Conservation (phyloP, 2,888 invertebrate species). For the Drosophila formosana region DNA sequence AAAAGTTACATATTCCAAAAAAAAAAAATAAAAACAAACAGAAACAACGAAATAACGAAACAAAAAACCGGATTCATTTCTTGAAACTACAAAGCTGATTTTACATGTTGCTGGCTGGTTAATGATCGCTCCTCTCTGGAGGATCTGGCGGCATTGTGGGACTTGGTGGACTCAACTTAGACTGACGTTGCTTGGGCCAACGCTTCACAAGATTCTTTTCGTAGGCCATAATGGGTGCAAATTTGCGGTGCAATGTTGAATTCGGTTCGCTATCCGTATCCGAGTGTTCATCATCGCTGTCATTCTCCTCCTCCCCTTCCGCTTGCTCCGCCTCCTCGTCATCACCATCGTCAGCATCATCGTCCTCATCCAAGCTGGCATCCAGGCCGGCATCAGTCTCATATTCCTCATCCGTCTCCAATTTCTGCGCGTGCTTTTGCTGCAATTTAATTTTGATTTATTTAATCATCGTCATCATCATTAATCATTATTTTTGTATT, state of each 20-base stretch:
- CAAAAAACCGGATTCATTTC: slow-evolving; percentile 20
- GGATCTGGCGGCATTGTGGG: not conserved
- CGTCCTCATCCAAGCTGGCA: slow-evolving; percentile 41
- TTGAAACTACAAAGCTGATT: not conserved
- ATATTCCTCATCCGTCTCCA: slow-evolving; percentile 29
- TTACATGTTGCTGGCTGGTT: not conserved
- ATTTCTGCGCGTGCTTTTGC: not conserved
- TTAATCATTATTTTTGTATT: too few species aligned
- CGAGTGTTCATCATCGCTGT: slow-evolving; percentile 64
- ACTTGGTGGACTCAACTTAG: slow-evolving; percentile 8
- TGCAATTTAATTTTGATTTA: not conserved
- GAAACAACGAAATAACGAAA: slow-evolving; percentile 14
- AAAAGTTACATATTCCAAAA: slow-evolving; percentile 23
- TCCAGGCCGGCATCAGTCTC: slow-evolving; percentile 63
- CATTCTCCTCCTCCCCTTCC: not conserved
- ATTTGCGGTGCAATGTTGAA: slow-evolving; percentile 34
- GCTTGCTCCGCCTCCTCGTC: not conserved
- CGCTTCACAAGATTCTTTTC: slow-evolving; percentile 55
- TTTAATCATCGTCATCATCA: too few species aligned
- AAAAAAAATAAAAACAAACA: not conserved
- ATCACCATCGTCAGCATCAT: slow-evolving; percentile 16
- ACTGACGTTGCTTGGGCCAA: slow-evolving; percentile 28
- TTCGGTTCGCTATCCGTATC: slow-evolving; percentile 45
- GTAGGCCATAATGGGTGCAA: slow-evolving; percentile 35
- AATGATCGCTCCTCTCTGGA: not conserved